Base-by-base conservation (phyloP, 1,140 invertebrate species). In the Amphibalanus amphitrite region DNA sequence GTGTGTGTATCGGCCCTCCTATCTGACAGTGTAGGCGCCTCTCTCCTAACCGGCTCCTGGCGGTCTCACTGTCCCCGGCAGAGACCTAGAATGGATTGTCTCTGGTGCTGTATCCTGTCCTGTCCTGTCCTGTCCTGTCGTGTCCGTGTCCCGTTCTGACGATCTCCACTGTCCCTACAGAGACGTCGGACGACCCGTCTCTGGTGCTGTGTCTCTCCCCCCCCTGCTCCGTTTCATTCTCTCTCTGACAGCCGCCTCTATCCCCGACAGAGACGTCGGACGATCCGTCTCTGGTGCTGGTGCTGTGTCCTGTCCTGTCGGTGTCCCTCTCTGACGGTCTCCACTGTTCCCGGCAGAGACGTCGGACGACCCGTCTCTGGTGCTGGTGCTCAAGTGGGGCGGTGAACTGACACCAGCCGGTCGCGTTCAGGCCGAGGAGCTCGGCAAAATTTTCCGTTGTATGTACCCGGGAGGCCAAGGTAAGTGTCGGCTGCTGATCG, bases 351-450 rank as follows among this genome's bases (percentile, higher is more conserved):
- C 69, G 28, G 33, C 71, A 88, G 91, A 93, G 80, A 85, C 85
- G 73, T 86, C 89, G 3, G 88, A 88, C 67, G 92, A 94, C 76
- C 93, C 92, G 3, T 95, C 92, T 0, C 81, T 97, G 67, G 90
- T 98, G 25, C 82, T 99, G 59, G 98, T 99, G 74, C 82, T 99
- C 33, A 99, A 99, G 84, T 99, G 97, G 97, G 97, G 97, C 71
- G 97, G 97, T 40, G 97, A 99, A 82, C 81, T 99, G 75, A 99
- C 97, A n/a, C 94, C 96, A 0, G 94, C 95, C 0, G 97, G 97
- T 26, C 85, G 92, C 71, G 90, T 96, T 30, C 95, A 98, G 82
- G 96, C 97, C 3, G 96, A 98, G 83, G 94, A 98, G 80, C 81
- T 99, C 38, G 97, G 97, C 6, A 86, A 95, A 74, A 95, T 98